Percentiles rank a stretch among this genome's conserved stretches.
phyloP scores from a whole-genome alignment of 2,797 vertebrate genomes.

The Bradypus variegatus region DNA sequence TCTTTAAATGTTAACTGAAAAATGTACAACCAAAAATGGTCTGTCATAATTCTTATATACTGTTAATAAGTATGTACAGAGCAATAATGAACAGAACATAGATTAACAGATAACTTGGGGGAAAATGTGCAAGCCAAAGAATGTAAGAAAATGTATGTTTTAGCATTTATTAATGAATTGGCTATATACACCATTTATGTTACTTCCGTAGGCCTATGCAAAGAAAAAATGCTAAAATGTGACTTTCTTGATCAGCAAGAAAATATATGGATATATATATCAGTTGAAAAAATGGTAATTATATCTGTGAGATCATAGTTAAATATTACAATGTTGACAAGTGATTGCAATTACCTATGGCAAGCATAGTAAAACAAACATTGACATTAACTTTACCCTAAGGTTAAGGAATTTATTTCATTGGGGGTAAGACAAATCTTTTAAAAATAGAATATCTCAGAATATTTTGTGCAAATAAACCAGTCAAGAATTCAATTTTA shows the following conservation, averaged over 20 bases:
- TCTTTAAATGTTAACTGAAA: too few relatives aligned
- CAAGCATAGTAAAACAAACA: not conserved
- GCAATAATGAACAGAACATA: too few relatives aligned
- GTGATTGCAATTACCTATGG: not conserved
- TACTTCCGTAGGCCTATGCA: not conserved
- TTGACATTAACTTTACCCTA: slow-evolving; percentile 1
- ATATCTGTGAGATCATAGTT: not conserved
- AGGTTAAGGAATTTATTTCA: not conserved
- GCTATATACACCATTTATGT: not conserved
- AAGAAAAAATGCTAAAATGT: not conserved
- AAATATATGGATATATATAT: not conserved
- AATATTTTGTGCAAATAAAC: slow-evolving; percentile 9
- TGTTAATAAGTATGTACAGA: too few relatives aligned
- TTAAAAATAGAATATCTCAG: slow-evolving; percentile 16
- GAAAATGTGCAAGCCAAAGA: not conserved
- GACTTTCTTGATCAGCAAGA: not conserved
- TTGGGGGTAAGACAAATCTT: not conserved
- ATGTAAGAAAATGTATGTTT: not conserved
- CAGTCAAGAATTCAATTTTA: slow-evolving; percentile 25
- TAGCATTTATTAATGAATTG: slow-evolving; percentile 28
- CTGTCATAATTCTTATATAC: too few relatives aligned
- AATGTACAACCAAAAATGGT: too few relatives aligned
- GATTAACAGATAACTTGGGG: too few relatives aligned
- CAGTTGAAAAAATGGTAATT: not conserved
- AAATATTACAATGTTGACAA: not conserved